Conservation (phyloP, 2,797 vertebrate species). For the Peromyscus aztecus region DNA sequence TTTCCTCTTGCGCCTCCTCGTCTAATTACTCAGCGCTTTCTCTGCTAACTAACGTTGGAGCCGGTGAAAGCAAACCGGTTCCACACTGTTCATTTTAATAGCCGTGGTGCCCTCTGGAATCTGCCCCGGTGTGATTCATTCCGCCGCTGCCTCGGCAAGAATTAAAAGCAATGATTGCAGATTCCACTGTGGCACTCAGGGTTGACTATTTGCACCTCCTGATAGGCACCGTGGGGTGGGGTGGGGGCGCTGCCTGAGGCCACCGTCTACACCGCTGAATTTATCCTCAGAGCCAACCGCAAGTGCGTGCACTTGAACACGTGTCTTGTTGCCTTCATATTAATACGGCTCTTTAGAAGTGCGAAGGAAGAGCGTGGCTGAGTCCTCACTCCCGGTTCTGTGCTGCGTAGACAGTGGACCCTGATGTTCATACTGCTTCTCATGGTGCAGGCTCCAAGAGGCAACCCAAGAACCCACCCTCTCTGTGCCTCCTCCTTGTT, state of each 20-base stretch:
- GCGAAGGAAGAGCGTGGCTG: neutral
- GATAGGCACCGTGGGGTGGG: neutral
- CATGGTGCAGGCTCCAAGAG: neutral
- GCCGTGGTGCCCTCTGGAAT: neutral
- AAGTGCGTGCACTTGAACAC: neutral
- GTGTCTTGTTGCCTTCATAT: neutral
- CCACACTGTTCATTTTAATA: neutral
- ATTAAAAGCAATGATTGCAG: neutral
- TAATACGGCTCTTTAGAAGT: neutral
- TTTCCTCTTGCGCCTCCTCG: neutral
- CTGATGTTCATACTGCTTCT: neutral
- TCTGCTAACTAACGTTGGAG: slow-evolving; percentile 56
- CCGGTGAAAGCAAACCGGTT: neutral
- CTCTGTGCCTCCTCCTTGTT: neutral
- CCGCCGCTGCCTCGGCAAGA: slow-evolving; percentile 1
- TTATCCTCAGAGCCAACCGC: neutral
- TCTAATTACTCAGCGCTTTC: slow-evolving; percentile 47
- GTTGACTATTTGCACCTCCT: neutral
- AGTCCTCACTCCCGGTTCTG: neutral
- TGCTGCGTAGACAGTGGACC: neutral
- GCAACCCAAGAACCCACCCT: accelerated
- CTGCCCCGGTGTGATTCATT: slow-evolving; percentile 15
- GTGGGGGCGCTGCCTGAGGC: neutral
- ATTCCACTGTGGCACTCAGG: neutral
- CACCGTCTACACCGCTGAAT: neutral